Conservation (phyloP, 2,888 invertebrate genomes). For the Artemia sinica region DNA sequence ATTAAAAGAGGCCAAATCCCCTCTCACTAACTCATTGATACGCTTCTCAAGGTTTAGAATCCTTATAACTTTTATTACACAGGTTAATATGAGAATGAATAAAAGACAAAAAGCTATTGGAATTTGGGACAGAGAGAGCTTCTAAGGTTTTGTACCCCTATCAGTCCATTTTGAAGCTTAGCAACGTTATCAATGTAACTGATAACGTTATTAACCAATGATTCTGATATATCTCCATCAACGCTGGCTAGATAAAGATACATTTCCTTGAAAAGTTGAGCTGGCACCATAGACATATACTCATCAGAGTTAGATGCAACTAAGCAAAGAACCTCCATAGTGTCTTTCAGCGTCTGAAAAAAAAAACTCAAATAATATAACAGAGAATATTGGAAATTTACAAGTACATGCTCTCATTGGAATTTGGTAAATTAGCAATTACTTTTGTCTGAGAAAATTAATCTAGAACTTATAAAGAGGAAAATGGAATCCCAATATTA, state of each 20-base stretch:
- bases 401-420: no score
- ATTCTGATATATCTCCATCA: constrained; percentile 21
- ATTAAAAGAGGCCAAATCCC: no score
- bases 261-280: constrained; percentile 41
- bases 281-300: constrained; percentile 53
- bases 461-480: no score
- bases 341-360: constrained; percentile 20
- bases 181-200: constrained; percentile 19
- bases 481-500: no score
- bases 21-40: no score
- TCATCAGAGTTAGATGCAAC: constrained; percentile 39
- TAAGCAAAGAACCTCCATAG: constrained; percentile 21
- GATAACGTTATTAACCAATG: constrained; percentile 16
- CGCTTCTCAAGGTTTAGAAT: no score
- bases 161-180: constrained; percentile 18
- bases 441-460: no score
- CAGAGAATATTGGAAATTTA: no score
- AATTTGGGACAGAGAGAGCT: constrained; percentile 20
- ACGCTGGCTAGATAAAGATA: constrained; percentile 30
- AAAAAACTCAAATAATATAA: neutral
- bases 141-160: constrained; percentile 20
- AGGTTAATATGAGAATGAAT: neutral
- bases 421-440: no score
- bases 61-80: no score
- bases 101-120: constrained; percentile 14